Base-by-base conservation (phyloP, 2,888 invertebrate species). In the Morpho deidamia region DNA sequence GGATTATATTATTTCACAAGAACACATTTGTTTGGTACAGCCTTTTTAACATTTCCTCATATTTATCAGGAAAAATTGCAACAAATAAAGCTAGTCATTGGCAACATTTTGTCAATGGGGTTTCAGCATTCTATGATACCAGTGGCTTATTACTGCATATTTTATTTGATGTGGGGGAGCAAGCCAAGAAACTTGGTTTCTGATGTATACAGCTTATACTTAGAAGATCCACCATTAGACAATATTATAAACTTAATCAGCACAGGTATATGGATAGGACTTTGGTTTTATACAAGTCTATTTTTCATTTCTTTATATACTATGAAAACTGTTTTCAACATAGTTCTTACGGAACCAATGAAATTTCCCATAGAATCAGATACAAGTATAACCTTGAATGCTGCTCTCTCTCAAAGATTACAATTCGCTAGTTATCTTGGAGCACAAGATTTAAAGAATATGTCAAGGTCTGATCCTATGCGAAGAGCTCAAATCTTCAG, bases 341-440 rank as follows among this genome's bases (percentile, higher is more conserved):
- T 94, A 62, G 91, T 93, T 60, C 78, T 96, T 35, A 94, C 95
- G 0, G 93, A 95, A 79, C 92, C 93, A 61, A 85, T 93, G 70
- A 81, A 90, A 41, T 95, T 95, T 74, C 90, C 92, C 1, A 90
- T 95, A 60, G 91, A 90, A 59, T 83, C 88, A 44, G 78, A 84
- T 5, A 75, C 67, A 43, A 75, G 71, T 47, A 67, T 94, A 0
- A 92, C 91, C 0, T 76, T 96, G 11, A 84, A 91, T 39, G 91
- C 93, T 61, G 94, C 92, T 14, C 73, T 96, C 12, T 83, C 88
- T 3, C 90, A 92, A 53, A 90, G 92, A 52, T 86, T 92, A 46
- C 93, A 94, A 8, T 93, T 95, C 48, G 90, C 94, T 59, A 94
- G 94, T 73, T 93, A 95, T 70, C 83, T 97, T 51, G 96, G 94